Percentiles rank a stretch among this genome's conserved stretches.
Conservation (phyloP, 2,113 vertebrate species). For the Falco punctatus region DNA sequence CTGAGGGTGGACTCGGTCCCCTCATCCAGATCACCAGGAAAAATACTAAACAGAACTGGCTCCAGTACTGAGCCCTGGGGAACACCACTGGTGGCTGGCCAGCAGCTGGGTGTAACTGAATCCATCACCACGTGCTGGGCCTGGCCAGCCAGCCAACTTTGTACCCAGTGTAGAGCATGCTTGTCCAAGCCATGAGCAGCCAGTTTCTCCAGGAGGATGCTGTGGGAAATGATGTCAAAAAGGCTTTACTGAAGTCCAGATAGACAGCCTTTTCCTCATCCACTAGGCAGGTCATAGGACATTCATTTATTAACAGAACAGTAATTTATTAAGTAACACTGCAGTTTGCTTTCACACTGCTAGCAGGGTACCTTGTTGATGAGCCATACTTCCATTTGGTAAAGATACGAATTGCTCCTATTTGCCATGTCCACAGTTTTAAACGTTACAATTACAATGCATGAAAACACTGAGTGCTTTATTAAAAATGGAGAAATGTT, state of each 20-base stretch:
- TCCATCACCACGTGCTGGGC: background rate
- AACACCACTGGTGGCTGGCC: rapidly evolving
- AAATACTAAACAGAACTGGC: background rate
- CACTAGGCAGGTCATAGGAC: background rate
- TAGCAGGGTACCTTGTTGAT: background rate
- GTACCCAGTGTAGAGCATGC: background rate
- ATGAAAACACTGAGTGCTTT: background rate
- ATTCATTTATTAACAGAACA: background rate
- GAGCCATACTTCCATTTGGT: background rate
- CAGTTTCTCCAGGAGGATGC: background rate
- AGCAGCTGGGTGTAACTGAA: background rate
- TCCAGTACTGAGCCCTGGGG: background rate
- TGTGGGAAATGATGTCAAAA: background rate
- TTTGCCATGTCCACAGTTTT: conserved; percentile 27
- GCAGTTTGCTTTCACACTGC: conserved; percentile 24
- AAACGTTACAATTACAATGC: conserved; percentile 25
- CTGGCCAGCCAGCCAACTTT: background rate
- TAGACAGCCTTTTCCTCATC: background rate
- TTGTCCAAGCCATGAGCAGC: background rate
- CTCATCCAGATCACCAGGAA: background rate
- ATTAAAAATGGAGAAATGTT: background rate
- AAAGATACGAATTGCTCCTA: conserved; percentile 1
- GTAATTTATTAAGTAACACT: background rate
- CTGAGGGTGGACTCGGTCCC: rapidly evolving
- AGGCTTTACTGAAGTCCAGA: background rate